Percentiles rank a stretch among this genome's conserved stretches.
phyloP scores from a whole-genome alignment of 1,140 invertebrate genomes.

The Drosophila asahinai region DNA sequence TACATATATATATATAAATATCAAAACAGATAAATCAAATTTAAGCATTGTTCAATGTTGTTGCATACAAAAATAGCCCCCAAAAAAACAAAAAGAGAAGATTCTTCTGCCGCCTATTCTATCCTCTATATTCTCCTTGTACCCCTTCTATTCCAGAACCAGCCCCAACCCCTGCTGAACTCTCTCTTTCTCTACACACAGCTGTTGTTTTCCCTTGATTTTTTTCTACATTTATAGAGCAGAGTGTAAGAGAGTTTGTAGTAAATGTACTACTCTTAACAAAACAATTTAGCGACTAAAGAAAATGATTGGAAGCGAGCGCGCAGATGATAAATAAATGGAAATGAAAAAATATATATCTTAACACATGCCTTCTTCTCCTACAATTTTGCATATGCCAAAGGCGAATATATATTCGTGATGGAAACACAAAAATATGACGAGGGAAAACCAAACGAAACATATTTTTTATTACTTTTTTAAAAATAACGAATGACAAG shows the following conservation, averaged over 20 bases:
- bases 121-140: slow-evolving; percentile 6
- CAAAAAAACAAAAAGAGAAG: slow-evolving; percentile 5
- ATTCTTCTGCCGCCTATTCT: background rate
- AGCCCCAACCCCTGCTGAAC: slow-evolving; percentile 30
- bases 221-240: slow-evolving; percentile 18
- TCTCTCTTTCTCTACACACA: slow-evolving; percentile 9
- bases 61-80: slow-evolving; percentile 43
- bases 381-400: slow-evolving; percentile 60
- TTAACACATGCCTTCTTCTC: slow-evolving; percentile 56
- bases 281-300: slow-evolving; percentile 29
- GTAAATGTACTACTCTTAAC: slow-evolving; percentile 23
- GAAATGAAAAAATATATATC: slow-evolving; percentile 19
- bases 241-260: slow-evolving; percentile 18
- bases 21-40: slow-evolving; percentile 30
- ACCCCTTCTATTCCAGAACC: slow-evolving; percentile 17
- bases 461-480: slow-evolving; percentile 81
- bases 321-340: background rate
- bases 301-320: slow-evolving; percentile 1
- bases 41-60: slow-evolving; percentile 62
- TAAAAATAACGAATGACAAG: slow-evolving; percentile 56
- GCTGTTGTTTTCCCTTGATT: slow-evolving; percentile 13
- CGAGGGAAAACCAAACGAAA: slow-evolving; percentile 47
- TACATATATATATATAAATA: slow-evolving; percentile 28
- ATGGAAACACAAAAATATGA: slow-evolving; percentile 13
- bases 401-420: slow-evolving; percentile 29